Evolutionary conservation across 2,113 vertebrate species (phyloP), one percentile per base, ranked within the genome.

Genomic region (Eidolon helvum): DNA sequence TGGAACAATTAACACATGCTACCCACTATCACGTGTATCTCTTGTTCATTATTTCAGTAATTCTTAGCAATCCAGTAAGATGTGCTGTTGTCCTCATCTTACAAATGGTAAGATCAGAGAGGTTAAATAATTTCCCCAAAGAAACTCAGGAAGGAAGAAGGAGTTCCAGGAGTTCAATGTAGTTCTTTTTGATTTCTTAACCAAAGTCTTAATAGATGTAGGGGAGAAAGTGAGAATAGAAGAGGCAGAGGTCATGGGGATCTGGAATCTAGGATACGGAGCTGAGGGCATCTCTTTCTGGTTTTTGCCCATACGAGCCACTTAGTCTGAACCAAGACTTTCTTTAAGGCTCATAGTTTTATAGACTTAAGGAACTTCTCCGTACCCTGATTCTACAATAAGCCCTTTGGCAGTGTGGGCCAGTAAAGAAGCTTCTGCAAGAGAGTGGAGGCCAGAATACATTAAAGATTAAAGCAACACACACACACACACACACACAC

Each of bases 371-470:
- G 22, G 30, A 50, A 82, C 26, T n/a, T 57, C 68, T 83, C 19
- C 33, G 40, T 28, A 59, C 19, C 33, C 63, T 18, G 26, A 78
- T 57, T 82, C 80, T 74, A 57, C 7, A 85, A 22, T 40, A 82
- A 85, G 61, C 48, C 53, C 38, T 85, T 63, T 45, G 72, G 90
- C 77, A 40, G 4, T 19, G 10, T 71, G 66, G 14, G 38, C 57
- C 57, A 84, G 22, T 38, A 35, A 65, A 85, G 85, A 91, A 88
- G 40, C 53, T 87, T 90, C 86, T 75, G 65, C 43, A 96, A 82
- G 57, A 94, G 28, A 83, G 26, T 48, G 15, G 89, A 87, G 33
- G 48, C 53, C 79, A 90, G 79, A 92, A 75, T 53, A 15, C 57
- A 84, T 30, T 63, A 55, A 92, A 3, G 48, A 78, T 53, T 4